Evolutionary conservation across 92 coral and sea anemone species (phyloP).

Genomic region (Siderastrea radians): DNA sequence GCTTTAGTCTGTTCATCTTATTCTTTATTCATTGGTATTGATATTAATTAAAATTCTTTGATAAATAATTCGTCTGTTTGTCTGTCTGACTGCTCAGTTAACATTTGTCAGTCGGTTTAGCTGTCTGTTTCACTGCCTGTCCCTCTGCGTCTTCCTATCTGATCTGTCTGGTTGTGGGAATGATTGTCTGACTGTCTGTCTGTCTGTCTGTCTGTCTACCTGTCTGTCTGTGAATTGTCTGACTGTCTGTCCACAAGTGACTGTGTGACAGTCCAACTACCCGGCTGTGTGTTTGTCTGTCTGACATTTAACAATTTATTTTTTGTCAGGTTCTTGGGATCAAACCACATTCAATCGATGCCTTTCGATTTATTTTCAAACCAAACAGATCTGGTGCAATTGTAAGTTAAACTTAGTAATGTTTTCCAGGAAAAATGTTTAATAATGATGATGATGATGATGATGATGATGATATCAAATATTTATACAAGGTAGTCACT

Average conservation of each 20-base stretch:
- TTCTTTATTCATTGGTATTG: neutral
- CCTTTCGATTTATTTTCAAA: neutral
- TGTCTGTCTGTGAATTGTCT: neutral
- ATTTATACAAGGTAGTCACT: no score
- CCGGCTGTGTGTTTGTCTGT: neutral
- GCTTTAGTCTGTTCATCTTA: neutral
- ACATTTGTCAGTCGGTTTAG: neutral
- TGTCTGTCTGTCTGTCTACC: neutral
- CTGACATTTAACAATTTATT: neutral
- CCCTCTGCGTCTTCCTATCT: no score
- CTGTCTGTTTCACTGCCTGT: neutral
- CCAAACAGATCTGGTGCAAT: neutral
- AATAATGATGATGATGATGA: no score
- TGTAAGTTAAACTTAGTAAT: slow-evolving; percentile 8
- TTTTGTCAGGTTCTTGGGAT: neutral
- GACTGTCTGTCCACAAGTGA: neutral
- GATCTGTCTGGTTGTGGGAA: neutral
- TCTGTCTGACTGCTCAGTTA: neutral
- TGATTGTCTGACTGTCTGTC: neutral
- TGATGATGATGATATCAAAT: no score
- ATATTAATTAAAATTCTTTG: neutral
- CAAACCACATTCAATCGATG: neutral
- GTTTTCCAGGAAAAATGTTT: no score
- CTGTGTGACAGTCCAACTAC: neutral
- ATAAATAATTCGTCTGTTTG: neutral